phyloP scores from a whole-genome alignment of 2,797 vertebrate species.

The Enteromius radiatus region DNA sequence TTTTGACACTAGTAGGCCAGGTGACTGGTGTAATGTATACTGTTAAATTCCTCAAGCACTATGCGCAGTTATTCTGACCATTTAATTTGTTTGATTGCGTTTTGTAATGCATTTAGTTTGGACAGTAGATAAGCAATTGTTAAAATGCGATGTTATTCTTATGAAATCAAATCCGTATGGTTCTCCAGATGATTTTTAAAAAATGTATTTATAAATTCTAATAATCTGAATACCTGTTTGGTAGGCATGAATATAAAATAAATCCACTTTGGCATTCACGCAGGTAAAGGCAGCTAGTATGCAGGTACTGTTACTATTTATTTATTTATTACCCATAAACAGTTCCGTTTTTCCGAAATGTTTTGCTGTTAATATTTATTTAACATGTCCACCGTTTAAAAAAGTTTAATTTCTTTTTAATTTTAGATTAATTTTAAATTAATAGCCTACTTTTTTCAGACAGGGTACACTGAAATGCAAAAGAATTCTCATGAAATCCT shows the following conservation, averaged over 20 bases:
- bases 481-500: too few species aligned
- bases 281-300: background rate
- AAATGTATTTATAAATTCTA: background rate
- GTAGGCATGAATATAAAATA: background rate
- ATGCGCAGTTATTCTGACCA: background rate
- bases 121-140: background rate
- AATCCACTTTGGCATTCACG: background rate
- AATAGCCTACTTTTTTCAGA: background rate
- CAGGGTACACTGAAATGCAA: background rate
- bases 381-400: background rate
- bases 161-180: background rate
- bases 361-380: too few species aligned
- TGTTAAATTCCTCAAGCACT: background rate
- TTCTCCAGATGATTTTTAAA: background rate
- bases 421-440: too few species aligned
- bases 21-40: conserved; percentile 28
- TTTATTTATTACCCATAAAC: background rate
- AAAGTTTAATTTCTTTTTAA: background rate
- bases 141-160: background rate
- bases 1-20: conserved; percentile 54
- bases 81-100: background rate
- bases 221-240: background rate
- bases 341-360: too few species aligned
- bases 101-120: background rate
- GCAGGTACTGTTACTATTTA: background rate